Evolutionary conservation across 2,888 invertebrate genomes (phyloP), one percentile per base, ranked within the genome.

Genomic region (Thyatira batis): DNA sequence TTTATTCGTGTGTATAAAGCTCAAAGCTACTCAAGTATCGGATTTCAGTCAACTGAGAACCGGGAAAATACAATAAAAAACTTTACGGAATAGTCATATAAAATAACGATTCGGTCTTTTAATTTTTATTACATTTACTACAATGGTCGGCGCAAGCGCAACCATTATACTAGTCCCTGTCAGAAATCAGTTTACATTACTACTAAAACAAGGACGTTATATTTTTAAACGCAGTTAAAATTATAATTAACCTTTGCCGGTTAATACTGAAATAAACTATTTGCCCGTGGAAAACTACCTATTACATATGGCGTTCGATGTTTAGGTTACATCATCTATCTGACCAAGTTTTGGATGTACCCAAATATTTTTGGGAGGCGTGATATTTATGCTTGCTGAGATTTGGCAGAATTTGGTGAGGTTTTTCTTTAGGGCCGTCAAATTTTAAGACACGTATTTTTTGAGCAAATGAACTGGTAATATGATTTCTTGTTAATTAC

Each of bases 81-180:
- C 5, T 13, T 43, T 43, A 45, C 21, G n/a, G 13, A 45, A 23
- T n/a, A 21, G 45, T 21, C 23, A 23, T 2, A 1, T 25, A 9
- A 5, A 45, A 23, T 13, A 21, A 21, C 25, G n/a, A n/a, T 6
- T 23, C n/a, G n/a, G 13, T 11, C 23, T 23, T 45, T 5, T 23
- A 17, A 5, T 21, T 45, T 25, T 45, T 45, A 45, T 45, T 45
- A 23, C 45, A 13, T 8, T 6, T 30, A 30, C 45, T 8, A 51
- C 45, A 51, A 51, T 45, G 13, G 45, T 23, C 28, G 28, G 25
- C 45, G 45, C n/a, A 45, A n/a, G 20, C n/a, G 23, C 23, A 39
- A 39, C 39, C 39, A 17, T 39, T 39, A 39, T 17, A 39, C 39
- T 5, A 17, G 13, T 33, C n/a, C 13, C 13, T 13, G 39, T n/a